Percentiles rank a stretch among this genome's conserved stretches.
Evolutionary conservation across 64 coral and sea anemone genomes (phyloP).

Genomic region (Stichodactyla helianthus): DNA sequence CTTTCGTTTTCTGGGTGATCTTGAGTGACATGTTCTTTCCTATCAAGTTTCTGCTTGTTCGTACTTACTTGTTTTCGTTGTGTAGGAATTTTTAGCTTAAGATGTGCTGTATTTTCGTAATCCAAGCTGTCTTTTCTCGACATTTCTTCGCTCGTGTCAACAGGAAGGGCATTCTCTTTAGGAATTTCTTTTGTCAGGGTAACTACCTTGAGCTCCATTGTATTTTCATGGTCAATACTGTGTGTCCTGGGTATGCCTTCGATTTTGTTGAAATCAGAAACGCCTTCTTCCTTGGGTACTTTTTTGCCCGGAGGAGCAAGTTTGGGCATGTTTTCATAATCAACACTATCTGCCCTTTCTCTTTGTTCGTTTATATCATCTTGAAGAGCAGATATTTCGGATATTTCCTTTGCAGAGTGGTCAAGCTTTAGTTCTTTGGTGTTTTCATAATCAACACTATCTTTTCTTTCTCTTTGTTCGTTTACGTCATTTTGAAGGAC

Average conservation of each 20-base stretch:
- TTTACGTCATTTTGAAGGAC: neutral
- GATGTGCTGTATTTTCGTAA: neutral
- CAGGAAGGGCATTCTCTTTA: neutral
- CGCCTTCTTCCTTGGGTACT: neutral
- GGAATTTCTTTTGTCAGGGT: neutral
- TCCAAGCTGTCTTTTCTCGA: neutral
- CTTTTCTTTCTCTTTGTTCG: neutral
- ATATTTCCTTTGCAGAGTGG: neutral
- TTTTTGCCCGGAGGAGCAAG: neutral
- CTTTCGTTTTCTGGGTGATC: neutral
- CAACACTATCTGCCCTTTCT: neutral
- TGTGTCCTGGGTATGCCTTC: neutral
- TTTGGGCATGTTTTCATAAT: neutral
- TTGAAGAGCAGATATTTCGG: neutral
- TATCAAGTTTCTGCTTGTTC: neutral
- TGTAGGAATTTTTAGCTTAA: neutral
- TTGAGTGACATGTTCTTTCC: neutral
- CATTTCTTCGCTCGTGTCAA: neutral
- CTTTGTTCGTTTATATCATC: neutral
- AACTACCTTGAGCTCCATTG: neutral
- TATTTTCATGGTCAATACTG: neutral
- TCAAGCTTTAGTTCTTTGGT: too few relatives aligned
- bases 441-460: slow-evolving; percentile 1
- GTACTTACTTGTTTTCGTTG: neutral
- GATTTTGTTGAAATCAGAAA: neutral